These are phyloP conservation scores for Actenoides hombroni DNA, from an alignment of 2,113 vertebrate species.

Conservation along the genomic window DNA sequence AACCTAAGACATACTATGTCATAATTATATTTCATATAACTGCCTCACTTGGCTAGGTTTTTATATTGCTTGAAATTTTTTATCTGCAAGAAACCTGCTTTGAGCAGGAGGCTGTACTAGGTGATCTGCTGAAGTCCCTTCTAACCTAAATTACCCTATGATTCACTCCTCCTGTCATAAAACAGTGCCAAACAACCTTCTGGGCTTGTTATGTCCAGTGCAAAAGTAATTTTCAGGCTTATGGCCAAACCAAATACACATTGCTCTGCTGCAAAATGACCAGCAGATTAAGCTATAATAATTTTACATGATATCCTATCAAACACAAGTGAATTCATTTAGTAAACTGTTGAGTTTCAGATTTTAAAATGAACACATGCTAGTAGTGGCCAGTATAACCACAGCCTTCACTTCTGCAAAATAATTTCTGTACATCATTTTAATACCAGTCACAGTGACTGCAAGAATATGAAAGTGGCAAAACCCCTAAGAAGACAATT, in stretches of 20 bases:
- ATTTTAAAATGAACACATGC: background rate
- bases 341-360: background rate
- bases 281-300: background rate
- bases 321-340: background rate
- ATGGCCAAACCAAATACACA: background rate
- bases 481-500: background rate
- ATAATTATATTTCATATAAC: background rate
- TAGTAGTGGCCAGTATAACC: background rate
- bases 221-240: background rate
- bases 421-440: background rate
- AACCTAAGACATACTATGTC: background rate
- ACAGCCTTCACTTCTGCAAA: background rate
- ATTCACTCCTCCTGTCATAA: slow-evolving; percentile 8
- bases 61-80: background rate
- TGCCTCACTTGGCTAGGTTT: background rate
- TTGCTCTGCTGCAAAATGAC: background rate
- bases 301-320: background rate
- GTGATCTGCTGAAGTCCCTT: background rate
- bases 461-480: background rate
- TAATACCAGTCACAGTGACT: background rate
- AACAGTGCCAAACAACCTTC: background rate
- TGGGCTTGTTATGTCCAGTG: background rate
- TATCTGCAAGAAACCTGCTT: background rate
- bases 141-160: background rate
- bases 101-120: background rate